Base-by-base conservation (phyloP, 37 sponge, comb jelly and placozoan species). In the Spongilla lacustris region DNA sequence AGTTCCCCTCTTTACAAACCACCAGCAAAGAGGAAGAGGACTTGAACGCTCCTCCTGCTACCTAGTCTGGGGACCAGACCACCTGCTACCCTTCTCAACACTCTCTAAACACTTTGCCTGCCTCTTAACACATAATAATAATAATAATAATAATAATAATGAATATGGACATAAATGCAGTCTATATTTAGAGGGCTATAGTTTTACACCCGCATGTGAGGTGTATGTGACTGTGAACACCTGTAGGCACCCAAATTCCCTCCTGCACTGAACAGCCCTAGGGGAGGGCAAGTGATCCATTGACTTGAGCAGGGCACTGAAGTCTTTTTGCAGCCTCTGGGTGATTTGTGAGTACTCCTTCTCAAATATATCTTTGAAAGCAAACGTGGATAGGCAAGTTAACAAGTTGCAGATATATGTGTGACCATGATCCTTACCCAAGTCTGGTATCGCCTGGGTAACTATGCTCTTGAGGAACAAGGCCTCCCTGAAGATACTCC, bases 401-500 rank as follows among this genome's bases (percentile, higher is more conserved):
- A n/a, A n/a, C 33, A 68, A 27, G 3, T 13, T 12, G 33, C 36
- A 24, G 8, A 10, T 28, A 29, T 67, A 70, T n/a, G 46, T 46
- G 46, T 46, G 8, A 46, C 8, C 46, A 4, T 41, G 19, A 24
- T 22, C 19, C 77, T n/a, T 50, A 91, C 91, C 91, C 22, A 86
- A 74, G 50, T 91, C 69, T n/a, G 82, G 34, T 28, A 36, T 74
- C 13, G 34, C 27, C 33, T 66, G 69, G 11, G 73, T 37, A 6
- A 91, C 31, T 26, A 58, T 67, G 33, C 78, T 68, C 50, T 82
- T 81, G 70, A 91, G 74, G 82, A 91, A 87, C 17, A 91, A 76
- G 10, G 73, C 72, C 68, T 91, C 89, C 67, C 92, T 75, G 84
- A 88, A 91, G 25, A 87, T 69, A 25, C 85, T 89, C 19, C 85